These are phyloP conservation scores for Oceanodroma tethys DNA, from an alignment of 2,113 vertebrate species.

Conservation along the genomic window DNA sequence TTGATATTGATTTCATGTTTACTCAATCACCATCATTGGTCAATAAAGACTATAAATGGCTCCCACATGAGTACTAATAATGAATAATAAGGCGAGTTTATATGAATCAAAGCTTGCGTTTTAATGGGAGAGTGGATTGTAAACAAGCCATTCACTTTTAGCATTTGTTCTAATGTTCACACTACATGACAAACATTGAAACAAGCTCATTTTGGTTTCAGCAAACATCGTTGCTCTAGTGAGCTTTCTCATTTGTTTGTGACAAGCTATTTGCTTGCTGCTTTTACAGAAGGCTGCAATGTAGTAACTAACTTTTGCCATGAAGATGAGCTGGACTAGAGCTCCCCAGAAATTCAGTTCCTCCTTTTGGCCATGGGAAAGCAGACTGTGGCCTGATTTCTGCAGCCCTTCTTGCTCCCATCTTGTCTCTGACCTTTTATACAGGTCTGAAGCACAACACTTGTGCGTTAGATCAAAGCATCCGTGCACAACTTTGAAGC, in stretches of 20 bases:
- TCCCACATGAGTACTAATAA: neutral
- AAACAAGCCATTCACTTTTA: neutral
- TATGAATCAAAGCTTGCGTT: neutral
- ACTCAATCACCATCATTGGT: neutral
- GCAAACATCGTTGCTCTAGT: neutral
- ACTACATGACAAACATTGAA: neutral
- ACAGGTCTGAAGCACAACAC: neutral
- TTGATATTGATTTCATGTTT: conserved; percentile 13
- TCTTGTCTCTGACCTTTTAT: neutral
- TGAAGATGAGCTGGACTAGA: neutral
- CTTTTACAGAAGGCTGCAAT: neutral
- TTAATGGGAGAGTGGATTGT: neutral
- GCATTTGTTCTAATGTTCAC: neutral
- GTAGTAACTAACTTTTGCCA: neutral
- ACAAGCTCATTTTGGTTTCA: neutral
- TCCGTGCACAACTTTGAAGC: neutral
- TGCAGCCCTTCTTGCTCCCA: neutral
- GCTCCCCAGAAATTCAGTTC: neutral
- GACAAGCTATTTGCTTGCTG: neutral
- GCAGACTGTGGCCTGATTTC: neutral
- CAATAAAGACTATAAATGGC: conserved; percentile 13
- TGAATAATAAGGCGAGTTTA: neutral
- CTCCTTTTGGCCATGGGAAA: neutral
- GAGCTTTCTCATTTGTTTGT: neutral
- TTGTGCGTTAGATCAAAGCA: neutral